phyloP scores from a whole-genome alignment of 1,140 invertebrate species.

The Orussus abietinus region DNA sequence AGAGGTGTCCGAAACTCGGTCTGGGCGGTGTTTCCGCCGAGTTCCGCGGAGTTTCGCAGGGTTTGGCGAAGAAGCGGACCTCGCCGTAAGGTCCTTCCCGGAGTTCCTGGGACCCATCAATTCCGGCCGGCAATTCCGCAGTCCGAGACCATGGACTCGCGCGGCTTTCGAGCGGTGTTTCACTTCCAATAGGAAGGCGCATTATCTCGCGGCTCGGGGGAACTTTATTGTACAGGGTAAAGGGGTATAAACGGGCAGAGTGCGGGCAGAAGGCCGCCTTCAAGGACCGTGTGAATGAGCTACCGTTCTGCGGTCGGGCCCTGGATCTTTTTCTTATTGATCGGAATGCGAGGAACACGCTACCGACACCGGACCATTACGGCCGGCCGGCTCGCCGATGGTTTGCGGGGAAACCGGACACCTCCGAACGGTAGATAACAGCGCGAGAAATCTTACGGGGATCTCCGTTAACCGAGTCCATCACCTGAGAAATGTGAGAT shows the following conservation, averaged over 20 bases:
- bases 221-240: constrained; percentile 27
- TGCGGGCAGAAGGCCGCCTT: constrained; percentile 2
- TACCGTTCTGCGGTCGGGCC: constrained; percentile 41
- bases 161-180: no score
- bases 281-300: constrained; percentile 42
- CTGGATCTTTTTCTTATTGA: constrained; percentile 34
- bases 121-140: constrained; percentile 22
- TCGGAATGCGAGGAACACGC: constrained; percentile 32
- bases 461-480: constrained; percentile 36
- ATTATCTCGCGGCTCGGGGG: constrained; percentile 23
- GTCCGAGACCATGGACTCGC: no score
- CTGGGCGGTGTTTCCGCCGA: no score
- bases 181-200: constrained; percentile 24
- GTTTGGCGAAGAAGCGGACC: no score
- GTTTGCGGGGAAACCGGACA: constrained; percentile 29
- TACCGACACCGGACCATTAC: no score
- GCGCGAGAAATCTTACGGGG: constrained; percentile 22
- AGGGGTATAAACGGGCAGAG: constrained; percentile 19
- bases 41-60: no score
- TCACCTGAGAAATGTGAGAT: constrained; percentile 30
- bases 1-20: no score
- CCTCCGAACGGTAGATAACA: constrained; percentile 28
- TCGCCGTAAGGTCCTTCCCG: no score
- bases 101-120: constrained; percentile 27
- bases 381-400: no score